Base-by-base conservation (phyloP, 2,888 invertebrate genomes). In the Buathra laborator region DNA sequence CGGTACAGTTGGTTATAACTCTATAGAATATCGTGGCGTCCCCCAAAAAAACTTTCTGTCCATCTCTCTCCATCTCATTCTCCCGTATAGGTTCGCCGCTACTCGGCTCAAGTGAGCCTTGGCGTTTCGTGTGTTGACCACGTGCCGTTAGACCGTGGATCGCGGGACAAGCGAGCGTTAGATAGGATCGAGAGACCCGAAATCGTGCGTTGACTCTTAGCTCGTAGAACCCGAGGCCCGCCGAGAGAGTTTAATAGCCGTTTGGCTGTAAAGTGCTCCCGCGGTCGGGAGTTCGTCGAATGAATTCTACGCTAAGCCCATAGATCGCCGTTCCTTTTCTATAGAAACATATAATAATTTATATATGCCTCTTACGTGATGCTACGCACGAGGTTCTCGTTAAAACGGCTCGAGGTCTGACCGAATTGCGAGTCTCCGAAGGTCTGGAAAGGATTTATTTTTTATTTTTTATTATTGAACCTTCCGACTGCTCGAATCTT, bases 151-250 rank as follows among this genome's bases (percentile, higher is more conserved):
- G 83, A 85, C 59, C 74, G 64, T 71, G 56, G 10, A 56, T 24
- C 71, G 48, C 24, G 43, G 43, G 19, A 56, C 56, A 10, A 56
- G 56, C 56, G 56, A 74, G 81, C 74, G 70, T 84, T 84, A 84
- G 84, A 84, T 75, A 70, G 74, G 70, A 84, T 78, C 77, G 78
- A 77, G 72, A 32, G 77, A 70, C 71, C 85, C 71, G 78, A 86
- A 86, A 86, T 86, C 85, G 86, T 78, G 81, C 86, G 71, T 85
- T 81, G 85, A 86, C 86, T 86, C 77, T 56, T 29, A 74, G 72
- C 77, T 53, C 14, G 29, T 12, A n/a, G 12, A 62, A 32, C 32
- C 9, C 37, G 37, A 32, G 29, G 32, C 62, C 9, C 32, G n/a
- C 16, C 37, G 51, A 56, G 71, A 32, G 12, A 71, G 62, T 82